A percentile compares a stretch with the other conserved stretches of the same genome.
These are phyloP conservation scores for Ceyx margarethae DNA, from an alignment of 2,113 vertebrate genomes.

Conservation along the genomic window DNA sequence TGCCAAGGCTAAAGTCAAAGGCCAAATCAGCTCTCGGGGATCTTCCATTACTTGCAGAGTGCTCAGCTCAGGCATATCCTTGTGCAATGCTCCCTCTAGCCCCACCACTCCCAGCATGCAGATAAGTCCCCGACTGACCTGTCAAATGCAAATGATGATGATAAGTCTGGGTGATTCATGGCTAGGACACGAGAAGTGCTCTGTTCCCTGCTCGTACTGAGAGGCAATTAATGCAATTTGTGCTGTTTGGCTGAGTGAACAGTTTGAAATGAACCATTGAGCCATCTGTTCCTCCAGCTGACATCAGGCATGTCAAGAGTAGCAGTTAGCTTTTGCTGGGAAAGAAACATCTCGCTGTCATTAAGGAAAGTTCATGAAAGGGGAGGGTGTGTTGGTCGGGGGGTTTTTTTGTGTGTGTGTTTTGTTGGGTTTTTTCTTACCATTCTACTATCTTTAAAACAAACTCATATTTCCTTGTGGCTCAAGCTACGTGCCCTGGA, in stretches of 20 bases:
- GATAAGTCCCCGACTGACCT: neutral
- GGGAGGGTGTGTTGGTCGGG: neutral
- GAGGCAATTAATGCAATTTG: conserved; percentile 59
- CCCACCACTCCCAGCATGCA: neutral
- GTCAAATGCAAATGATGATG: neutral
- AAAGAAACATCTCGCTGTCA: neutral
- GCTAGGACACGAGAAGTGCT: neutral
- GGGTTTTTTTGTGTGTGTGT: too few species aligned
- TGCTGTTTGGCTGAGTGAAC: conserved; percentile 56
- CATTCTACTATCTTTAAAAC: neutral
- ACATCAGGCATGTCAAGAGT: conserved; percentile 27
- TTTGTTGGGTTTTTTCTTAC: too few species aligned
- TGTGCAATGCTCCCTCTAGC: neutral
- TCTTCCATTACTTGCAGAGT: neutral
- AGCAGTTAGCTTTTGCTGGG: conserved; percentile 31
- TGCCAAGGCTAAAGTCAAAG: neutral
- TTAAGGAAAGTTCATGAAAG: conserved; percentile 13
- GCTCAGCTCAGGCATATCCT: neutral
- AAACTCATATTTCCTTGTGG: neutral
- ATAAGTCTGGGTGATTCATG: neutral
- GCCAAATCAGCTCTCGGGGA: neutral
- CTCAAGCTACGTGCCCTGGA: neutral
- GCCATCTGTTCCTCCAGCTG: conserved; percentile 71
- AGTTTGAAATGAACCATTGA: conserved; percentile 34
- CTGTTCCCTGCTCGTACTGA: neutral